These are phyloP conservation scores for Lampris incognitus DNA, from an alignment of 2,113 vertebrate genomes.

Conservation along the genomic window DNA sequence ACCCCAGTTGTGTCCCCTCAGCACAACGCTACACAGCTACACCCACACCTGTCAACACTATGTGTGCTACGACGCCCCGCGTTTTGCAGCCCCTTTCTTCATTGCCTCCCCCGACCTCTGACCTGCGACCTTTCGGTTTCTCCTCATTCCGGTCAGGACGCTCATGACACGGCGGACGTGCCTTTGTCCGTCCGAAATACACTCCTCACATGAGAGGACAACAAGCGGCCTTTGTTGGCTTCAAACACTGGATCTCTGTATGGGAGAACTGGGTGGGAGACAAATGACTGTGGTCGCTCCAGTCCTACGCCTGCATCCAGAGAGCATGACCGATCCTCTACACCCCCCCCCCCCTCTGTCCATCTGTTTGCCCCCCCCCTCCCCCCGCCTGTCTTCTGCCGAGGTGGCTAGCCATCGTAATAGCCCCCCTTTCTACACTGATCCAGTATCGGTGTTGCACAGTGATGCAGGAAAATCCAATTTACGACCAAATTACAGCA, in stretches of 20 bases:
- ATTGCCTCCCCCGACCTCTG: conserved; percentile 13
- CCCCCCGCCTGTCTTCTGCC: neutral
- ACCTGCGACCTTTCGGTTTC: conserved; percentile 16
- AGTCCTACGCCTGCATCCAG: no score
- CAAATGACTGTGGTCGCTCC: no score
- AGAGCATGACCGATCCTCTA: neutral
- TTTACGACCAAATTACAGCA: no score
- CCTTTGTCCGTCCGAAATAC: conserved; percentile 73
- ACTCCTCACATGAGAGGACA: conserved; percentile 53
- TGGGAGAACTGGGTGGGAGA: neutral
- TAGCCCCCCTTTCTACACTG: no score
- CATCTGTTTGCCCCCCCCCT: neutral
- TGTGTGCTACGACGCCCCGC: conserved; percentile 15
- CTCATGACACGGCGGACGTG: conserved; percentile 51
- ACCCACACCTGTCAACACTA: neutral
- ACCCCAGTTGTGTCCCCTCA: no score
- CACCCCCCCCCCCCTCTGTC: neutral
- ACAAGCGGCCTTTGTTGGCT: conserved; percentile 65
- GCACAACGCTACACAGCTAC: no score
- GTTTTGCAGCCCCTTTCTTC: neutral
- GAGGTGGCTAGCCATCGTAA: no score
- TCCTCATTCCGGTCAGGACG: conserved; percentile 21
- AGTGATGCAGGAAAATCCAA: no score
- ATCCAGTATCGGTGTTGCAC: no score
- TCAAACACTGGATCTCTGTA: conserved; percentile 70